Base-by-base conservation (phyloP, 2,888 invertebrate genomes). In the Xanthorhoe spadicearia region DNA sequence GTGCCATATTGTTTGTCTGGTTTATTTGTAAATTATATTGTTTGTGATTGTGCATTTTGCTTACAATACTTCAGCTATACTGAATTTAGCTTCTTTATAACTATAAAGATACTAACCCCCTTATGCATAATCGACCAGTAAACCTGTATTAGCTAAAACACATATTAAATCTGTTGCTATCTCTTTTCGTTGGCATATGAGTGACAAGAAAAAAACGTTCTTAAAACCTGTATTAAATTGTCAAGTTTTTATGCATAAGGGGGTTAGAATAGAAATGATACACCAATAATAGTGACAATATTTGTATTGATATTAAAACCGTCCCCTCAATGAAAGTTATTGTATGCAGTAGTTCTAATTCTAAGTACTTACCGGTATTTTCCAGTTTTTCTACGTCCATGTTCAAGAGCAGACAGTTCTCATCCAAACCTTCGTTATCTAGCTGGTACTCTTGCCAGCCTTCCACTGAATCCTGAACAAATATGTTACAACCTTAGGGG, bases 371-470 rank as follows among this genome's bases (percentile, higher is more conserved):
- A 91, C 90, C 85, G 52, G 90, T 87, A 32, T 85, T 69, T 57
- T 83, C 86, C 0, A 87, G 74, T 79, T 92, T 93, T 46, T 90
- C 89, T 0, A 85, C 80, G 10, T 93, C 93, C 86, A 92, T 88
- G 70, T 92, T 90, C 10, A 93, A 79, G 0, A 93, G 84, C 1
- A 93, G 80, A 68, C 93, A 93, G 80, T 89, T 92, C 71, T 93
- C 93, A 67, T 93, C 93, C 53, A 92, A 76, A 0, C 80, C 85
- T 71, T 93, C 93, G 13, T 82, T 87, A 46, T 93, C 93, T 7
- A 92, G 65, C 46, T 86, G 89, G 70, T 90, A 88, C 69, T 93
- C 92, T 61, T 91, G 89, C 90, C 92, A 92, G 8, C 91, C 92
- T 76, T 93, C 93, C 6, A 88, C 89, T 0, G 91, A 92, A 67